Evolutionary conservation across 2,113 vertebrate genomes (phyloP).

Genomic region (Tretioscincus oriximinensis): DNA sequence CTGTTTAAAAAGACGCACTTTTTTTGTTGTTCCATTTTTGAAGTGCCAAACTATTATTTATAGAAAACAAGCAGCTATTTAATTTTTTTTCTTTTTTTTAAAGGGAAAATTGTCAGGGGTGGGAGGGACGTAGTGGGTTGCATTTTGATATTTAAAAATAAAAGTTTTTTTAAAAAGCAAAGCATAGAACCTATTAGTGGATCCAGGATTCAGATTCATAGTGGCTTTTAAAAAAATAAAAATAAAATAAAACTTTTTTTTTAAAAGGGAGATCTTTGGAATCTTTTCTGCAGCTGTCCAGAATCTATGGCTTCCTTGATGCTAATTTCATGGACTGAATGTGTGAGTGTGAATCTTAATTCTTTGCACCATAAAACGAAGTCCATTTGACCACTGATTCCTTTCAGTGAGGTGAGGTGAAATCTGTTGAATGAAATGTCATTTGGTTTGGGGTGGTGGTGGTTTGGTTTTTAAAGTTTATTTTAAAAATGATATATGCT

Average conservation of each 20-base stretch:
- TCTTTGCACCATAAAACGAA: conserved; percentile 5
- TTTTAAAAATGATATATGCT: neutral
- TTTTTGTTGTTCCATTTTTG: neutral
- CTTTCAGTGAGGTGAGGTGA: neutral
- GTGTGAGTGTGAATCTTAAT: neutral
- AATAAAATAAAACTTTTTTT: conserved; percentile 1
- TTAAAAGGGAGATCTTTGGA: neutral
- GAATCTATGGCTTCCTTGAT: neutral
- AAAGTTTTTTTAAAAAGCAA: conserved; percentile 14
- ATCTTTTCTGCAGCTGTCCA: neutral
- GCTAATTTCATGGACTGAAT: neutral
- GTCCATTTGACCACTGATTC: neutral
- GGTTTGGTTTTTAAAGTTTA: neutral
- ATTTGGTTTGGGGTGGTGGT: neutral
- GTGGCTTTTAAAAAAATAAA: conserved; percentile 21
- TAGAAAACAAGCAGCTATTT: conserved; percentile 38
- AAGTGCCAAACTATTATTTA: conserved; percentile 44
- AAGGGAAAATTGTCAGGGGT: conserved; percentile 1
- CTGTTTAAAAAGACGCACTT: conserved; percentile 34
- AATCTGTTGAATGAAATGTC: conserved; percentile 8
- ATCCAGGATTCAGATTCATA: conserved; percentile 20
- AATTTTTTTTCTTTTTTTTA: neutral
- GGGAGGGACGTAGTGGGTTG: neutral
- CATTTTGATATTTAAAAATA: conserved; percentile 33
- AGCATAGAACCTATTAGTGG: conserved; percentile 17